A percentile compares a stretch with the other conserved stretches of the same genome.
Evolutionary conservation across 2,113 vertebrate genomes (phyloP).

Genomic region (Lamprotornis superbus): DNA sequence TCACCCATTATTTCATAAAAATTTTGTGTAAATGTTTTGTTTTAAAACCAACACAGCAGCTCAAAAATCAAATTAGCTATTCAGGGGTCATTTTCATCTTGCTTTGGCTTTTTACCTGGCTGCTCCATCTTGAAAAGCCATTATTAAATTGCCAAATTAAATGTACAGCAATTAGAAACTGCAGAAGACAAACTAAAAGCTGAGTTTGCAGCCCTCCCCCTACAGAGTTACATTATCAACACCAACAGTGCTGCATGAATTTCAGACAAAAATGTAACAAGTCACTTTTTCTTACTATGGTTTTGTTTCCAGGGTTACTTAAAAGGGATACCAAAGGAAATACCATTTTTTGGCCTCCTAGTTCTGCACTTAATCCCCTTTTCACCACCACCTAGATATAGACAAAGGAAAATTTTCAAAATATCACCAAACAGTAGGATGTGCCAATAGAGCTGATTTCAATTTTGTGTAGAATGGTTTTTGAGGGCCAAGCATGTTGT

Average conservation of each 20-base stretch:
- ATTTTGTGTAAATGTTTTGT: not conserved
- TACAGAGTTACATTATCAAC: not conserved
- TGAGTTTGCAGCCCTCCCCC: not conserved
- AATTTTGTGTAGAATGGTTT: slow-evolving; percentile 61
- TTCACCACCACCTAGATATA: not conserved
- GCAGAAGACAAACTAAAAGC: not conserved
- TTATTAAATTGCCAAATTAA: not conserved
- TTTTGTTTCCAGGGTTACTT: not conserved
- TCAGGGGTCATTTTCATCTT: not conserved
- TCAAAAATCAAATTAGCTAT: not conserved
- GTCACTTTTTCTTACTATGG: not conserved
- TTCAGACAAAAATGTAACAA: not conserved
- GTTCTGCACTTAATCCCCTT: not conserved
- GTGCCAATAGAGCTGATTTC: too few species aligned
- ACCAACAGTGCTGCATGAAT: not conserved
- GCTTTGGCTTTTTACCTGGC: not conserved
- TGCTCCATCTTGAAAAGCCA: not conserved
- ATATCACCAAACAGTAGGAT: not conserved
- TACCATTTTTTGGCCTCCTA: fast-evolving
- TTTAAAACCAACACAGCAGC: not conserved
- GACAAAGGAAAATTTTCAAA: not conserved
- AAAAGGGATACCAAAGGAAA: not conserved
- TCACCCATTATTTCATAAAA: not conserved
- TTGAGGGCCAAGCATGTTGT: slow-evolving; percentile 74
- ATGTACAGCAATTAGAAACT: not conserved